Base-by-base conservation (phyloP, 1,140 invertebrate species). In the Drosophila miranda region DNA sequence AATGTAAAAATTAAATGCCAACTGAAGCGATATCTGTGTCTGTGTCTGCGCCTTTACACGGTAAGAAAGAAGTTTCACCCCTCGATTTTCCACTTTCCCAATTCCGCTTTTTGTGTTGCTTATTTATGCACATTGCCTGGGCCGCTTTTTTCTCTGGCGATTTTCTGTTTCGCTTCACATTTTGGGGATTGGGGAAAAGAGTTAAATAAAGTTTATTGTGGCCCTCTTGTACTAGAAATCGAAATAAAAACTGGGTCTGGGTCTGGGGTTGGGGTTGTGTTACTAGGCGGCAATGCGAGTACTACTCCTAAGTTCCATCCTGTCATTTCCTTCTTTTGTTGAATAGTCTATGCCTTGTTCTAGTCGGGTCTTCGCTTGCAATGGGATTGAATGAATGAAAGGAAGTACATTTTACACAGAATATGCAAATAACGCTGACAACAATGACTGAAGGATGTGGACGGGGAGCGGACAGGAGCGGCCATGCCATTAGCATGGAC, bases 361-460 rank as follows among this genome's bases (percentile, higher is more conserved):
- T 55, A 64, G 71, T 49, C 61, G 43, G 45, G n/a, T 41, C 49
- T 67, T 60, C 5, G 72, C 70, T 72, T 87, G 82, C 82, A 78
- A 51, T 75, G 59, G 46, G 63, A 76, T 59, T 74, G 67, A 69
- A 74, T 53, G 60, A 68, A 69, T 66, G 62, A 75, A 78, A 78
- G 72, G 75, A 84, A 86, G 74, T 87, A 78, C 66, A 82, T 87
- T 87, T 72, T 69, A 61, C 75, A 62, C 78, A 76, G 82, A 87
- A 87, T 82, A 87, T 87, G 82, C 82, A 87, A 87, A 87, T 87
- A 87, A 82, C 66, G 78, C 82, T 78, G 75, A 87, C 82, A 82
- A 87, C 82, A 87, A 87, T 82, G 77, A 86, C 69, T 66, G 49
- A 63, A 55, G 59, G 23, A 26, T 16, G 23, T 28, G 14, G 34